Base-by-base conservation (phyloP, 2,797 vertebrate species). In the Sebastes hubbsi region DNA sequence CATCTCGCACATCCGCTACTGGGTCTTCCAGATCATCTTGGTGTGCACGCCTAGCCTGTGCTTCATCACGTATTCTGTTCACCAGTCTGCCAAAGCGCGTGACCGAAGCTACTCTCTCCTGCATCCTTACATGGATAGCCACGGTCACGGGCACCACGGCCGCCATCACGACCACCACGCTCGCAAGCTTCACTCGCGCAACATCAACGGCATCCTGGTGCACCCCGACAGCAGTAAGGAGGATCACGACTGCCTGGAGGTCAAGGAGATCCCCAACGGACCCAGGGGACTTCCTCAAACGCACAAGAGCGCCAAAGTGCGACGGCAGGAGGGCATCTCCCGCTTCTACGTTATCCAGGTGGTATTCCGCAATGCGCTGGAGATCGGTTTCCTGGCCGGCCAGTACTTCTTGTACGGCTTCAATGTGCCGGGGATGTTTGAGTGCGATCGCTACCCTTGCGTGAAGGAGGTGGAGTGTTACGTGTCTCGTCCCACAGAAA, bases 381-480 rank as follows among this genome's bases (percentile, higher is more conserved):
- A 98, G 89, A 97, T 98, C 1, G 96, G 97, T 1, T 98, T 97
- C 85, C 58, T 97, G 42, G 97, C 96, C 0, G 97, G 97, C 9
- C 97, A 98, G 87, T 98, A 98, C 86, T 97, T 98, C 84, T 94
- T 98, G 8, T 98, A 98, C 0, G 97, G 97, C 18, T 98, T 98
- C 84, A 96, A 95, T 0, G 97, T 98, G 16, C 97, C 97, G 0
- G 96, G 96, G 22, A 97, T 97, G 90, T 96, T 97, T 2, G 97
- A 96, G 88, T 98, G 97, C 1, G 96, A 97, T 73, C 96, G 97
- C 6, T 97, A 98, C 89, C 97, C 97, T 0, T 98, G 97, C 20
- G 95, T 97, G 38, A 97, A 97, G 91, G 97, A 97, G 85, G 97
- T 98, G 65, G 97, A 98, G 89, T 98, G 97, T 75, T 98, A 98